Evolutionary conservation across 2,113 vertebrate species (phyloP).

Genomic region (Piaya cayana): DNA sequence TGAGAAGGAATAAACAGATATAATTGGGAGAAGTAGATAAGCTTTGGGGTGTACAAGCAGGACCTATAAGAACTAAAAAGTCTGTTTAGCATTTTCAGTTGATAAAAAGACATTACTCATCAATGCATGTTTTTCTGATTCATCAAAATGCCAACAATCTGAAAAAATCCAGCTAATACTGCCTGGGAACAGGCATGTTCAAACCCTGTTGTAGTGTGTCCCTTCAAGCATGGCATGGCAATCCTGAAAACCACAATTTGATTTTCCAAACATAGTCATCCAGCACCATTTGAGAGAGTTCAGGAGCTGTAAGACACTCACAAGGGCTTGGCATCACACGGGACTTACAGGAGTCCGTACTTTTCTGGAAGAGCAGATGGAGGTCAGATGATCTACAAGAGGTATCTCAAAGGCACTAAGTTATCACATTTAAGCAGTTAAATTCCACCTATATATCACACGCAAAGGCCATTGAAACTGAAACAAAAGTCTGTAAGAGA

Average conservation of each 20-base stretch:
- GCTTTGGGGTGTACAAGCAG: background rate
- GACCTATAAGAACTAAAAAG: background rate
- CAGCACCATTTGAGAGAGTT: background rate
- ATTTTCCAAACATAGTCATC: background rate
- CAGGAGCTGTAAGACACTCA: background rate
- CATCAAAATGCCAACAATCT: background rate
- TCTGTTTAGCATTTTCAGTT: background rate
- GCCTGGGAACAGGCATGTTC: background rate
- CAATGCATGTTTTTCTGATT: background rate
- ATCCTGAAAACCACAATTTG: background rate
- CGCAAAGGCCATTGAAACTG: background rate
- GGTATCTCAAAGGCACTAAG: background rate
- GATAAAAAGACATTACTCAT: background rate
- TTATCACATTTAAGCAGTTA: background rate
- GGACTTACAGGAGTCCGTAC: background rate
- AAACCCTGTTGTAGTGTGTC: background rate
- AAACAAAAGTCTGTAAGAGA: background rate
- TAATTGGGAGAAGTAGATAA: background rate
- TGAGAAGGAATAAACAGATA: background rate
- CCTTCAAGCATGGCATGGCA: background rate
- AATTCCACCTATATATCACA: background rate
- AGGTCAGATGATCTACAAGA: background rate
- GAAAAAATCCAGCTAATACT: background rate
- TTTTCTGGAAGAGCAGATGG: background rate
- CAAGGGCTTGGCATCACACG: background rate